These are phyloP conservation scores for Drosophila nigromelanica DNA, from an alignment of 1,140 invertebrate species.

Conservation along the genomic window DNA sequence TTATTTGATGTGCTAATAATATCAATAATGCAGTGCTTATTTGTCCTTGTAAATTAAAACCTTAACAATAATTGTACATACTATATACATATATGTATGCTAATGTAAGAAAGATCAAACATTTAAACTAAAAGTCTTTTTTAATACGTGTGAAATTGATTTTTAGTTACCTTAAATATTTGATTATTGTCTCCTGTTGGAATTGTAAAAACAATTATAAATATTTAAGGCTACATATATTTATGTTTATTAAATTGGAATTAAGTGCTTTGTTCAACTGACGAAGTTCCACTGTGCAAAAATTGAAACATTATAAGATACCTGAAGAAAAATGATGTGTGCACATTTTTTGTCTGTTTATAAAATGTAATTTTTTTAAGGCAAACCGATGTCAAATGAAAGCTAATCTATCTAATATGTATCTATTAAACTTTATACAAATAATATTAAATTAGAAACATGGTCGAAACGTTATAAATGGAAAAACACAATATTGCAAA, in stretches of 20 bases:
- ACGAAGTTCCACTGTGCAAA: constrained; percentile 33
- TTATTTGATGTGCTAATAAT: constrained; percentile 2
- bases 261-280: background rate
- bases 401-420: constrained; percentile 59
- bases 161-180: background rate
- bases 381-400: constrained; percentile 45
- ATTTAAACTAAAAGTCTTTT: background rate
- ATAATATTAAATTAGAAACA: constrained; percentile 39
- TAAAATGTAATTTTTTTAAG: constrained; percentile 5
- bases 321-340: constrained; percentile 21
- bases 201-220: too few relatives aligned
- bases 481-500: constrained; percentile 2
- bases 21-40: background rate
- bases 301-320: constrained; percentile 31
- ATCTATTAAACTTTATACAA: constrained; percentile 15
- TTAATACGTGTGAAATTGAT: background rate
- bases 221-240: background rate
- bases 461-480: constrained; percentile 34
- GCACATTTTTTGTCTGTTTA: constrained; percentile 17
- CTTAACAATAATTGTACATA: constrained; percentile 3
- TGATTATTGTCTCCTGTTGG: too few relatives aligned
- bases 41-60: constrained; percentile 19
- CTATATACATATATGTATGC: background rate
- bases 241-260: background rate
- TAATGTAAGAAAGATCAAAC: background rate